These are phyloP conservation scores for Archaeoteleia sp. DNA, from an alignment of 2,888 invertebrate species.

Conservation along the genomic window DNA sequence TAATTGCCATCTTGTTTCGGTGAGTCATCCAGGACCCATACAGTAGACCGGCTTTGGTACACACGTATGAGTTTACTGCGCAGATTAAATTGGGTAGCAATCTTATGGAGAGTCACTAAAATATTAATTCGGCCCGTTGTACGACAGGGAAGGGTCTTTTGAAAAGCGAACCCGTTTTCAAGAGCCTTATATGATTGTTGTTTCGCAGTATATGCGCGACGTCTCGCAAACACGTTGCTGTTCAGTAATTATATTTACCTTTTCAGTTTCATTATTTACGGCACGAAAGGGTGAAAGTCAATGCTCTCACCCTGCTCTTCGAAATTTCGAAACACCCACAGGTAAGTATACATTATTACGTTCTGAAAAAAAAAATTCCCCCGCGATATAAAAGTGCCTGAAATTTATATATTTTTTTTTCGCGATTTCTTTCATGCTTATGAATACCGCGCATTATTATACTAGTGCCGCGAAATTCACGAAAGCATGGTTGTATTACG, in stretches of 20 bases:
- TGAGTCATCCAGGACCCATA: slow-evolving; percentile 21
- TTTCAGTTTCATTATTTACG: slow-evolving; percentile 72
- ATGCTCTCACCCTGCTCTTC: slow-evolving; percentile 21
- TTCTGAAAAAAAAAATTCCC: slow-evolving; percentile 23
- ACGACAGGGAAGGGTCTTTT: slow-evolving; percentile 57
- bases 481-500: neutral
- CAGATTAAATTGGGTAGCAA: slow-evolving; percentile 70
- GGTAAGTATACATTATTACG: slow-evolving; percentile 23
- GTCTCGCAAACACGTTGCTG: slow-evolving; percentile 56
- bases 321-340: slow-evolving; percentile 31
- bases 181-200: slow-evolving; percentile 68
- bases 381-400: slow-evolving; percentile 22
- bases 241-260: slow-evolving; percentile 74
- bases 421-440: neutral
- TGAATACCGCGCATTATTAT: neutral
- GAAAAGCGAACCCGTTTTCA: slow-evolving; percentile 66
- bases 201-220: slow-evolving; percentile 55
- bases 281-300: slow-evolving; percentile 48
- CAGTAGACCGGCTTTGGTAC: slow-evolving; percentile 23
- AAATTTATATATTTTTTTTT: slow-evolving; percentile 4
- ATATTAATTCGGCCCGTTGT: slow-evolving; percentile 69
- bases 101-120: slow-evolving; percentile 67
- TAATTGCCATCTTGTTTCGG: slow-evolving; percentile 44
- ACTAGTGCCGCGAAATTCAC: neutral
- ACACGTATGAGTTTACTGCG: slow-evolving; percentile 48